Base-by-base conservation (phyloP, 2,113 vertebrate species). In the Chloropsis hardwickii region DNA sequence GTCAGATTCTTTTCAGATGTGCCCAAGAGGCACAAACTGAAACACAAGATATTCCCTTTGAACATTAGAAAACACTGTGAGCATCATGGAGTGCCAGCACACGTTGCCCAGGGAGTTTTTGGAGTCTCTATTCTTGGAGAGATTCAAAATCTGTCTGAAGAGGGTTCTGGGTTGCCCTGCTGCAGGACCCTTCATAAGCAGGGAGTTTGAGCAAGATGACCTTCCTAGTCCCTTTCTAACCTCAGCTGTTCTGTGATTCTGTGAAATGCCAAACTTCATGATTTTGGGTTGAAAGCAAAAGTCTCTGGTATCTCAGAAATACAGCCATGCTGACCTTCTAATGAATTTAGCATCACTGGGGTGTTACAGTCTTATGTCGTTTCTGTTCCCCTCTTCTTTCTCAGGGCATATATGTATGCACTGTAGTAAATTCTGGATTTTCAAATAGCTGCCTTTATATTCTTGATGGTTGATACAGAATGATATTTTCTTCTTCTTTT, bases 281-380 rank as follows among this genome's bases (percentile, higher is more conserved):
- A 78, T 65, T 81, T 73, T 60, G 27, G 11, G 5, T 70, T 65
- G 18, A 90, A 77, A 71, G 10, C 15, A 90, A 50, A 92, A 77
- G 70, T 61, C 39, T 64, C 42, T 57, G 57, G 3, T n/a, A 14
- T 47, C 40, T 87, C 56, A 90, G 78, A 74, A 74, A 62, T 35
- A 22, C n/a, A 69, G 25, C 28, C 16, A 29, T 35, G 6, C 5
- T 65, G 31, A 10, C 6, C 14, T 61, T 44, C 23, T 86, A 42
- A 72, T 5, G 31, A 50, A 54, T 76, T 76, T 50, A 58, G 21
- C 35, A 39, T 50, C 15, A 20, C 18, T 50, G 13, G 6, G 76
- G 58, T 0, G 0, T 45, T 45, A 21, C 3, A 40, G 21, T 18
- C 14, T 73, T 39, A 7, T 44, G 4, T 13, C 66, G 9, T 61